phyloP scores from a whole-genome alignment of 2,797 vertebrate genomes.

The Peromyscus aztecus region DNA sequence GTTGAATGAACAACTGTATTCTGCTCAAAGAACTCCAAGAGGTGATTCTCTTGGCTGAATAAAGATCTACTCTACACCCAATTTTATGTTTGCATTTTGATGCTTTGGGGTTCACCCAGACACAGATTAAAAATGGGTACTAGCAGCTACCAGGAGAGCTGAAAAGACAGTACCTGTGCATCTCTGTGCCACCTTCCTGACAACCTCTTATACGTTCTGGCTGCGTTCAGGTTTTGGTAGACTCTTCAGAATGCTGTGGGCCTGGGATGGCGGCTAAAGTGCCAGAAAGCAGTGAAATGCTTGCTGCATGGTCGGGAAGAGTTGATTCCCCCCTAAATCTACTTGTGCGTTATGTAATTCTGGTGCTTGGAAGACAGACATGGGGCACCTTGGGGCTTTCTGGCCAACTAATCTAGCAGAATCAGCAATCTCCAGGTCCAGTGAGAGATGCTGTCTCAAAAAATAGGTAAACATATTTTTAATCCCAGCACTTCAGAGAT shows the following conservation, averaged over 20 bases:
- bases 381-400: neutral
- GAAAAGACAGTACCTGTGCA: neutral
- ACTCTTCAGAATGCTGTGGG: neutral
- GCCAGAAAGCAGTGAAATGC: neutral
- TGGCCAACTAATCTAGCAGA: neutral
- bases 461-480: neutral
- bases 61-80: neutral
- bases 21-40: neutral
- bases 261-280: too few species aligned
- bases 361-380: neutral
- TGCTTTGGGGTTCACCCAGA: neutral
- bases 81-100: neutral
- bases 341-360: neutral
- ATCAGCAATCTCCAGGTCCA: neutral
- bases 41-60: neutral
- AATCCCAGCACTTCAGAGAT: neutral
- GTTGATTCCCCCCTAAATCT: too few species aligned
- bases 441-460: neutral
- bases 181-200: neutral
- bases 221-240: neutral
- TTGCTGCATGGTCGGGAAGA: neutral
- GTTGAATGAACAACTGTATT: neutral
- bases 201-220: neutral
- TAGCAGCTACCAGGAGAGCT: neutral
- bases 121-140: neutral